Base-by-base conservation (phyloP, 2,797 vertebrate genomes). In the Notolepis coatsorum region DNA sequence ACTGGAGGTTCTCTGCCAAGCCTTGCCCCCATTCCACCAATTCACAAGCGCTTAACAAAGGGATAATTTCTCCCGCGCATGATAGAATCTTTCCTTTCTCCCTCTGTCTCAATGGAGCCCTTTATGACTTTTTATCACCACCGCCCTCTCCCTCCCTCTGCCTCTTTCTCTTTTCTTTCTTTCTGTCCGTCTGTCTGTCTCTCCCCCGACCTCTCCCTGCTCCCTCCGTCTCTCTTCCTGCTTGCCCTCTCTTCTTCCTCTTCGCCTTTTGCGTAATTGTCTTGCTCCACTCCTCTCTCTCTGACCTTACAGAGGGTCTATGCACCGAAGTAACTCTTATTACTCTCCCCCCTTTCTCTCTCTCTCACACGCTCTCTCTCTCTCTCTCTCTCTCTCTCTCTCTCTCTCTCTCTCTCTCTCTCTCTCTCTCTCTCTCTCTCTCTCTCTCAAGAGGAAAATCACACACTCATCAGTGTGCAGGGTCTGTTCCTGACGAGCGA, bases 381-480 rank as follows among this genome's bases (percentile, higher is more conserved):
- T 61, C 48, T 54, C 39, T 21, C 24, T 63, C 27, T 55, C 25
- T 65, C 50, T 31, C 24, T 35, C 49, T 17, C 55, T 55, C 27
- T 17, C 17, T 55, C 23, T 65, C 48, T 46, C 45, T 71, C 23
- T 71, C 45, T 65, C 62, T 31, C 61, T 65, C 37, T 54, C 43
- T 66, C 35, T 52, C 58, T 51, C 28, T 52, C 18, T 21, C 57
- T 56, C 31, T 25, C 54, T 56, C 65, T 59, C 49, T 57, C 65
- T 51, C 53, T 73, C 78, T 83, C 89, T 81, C 74, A 73, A 61
- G 82, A 80, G 84, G 73, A 89, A 92, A 93, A 90, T 89, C 89
- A 92, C 92, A 91, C 80, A 92, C 89, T 94, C 92, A 93, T 94
- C 93, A 93, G 82, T 92, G 92, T 92, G 85, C 82, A 80, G 6